Evolutionary conservation across 2,797 vertebrate genomes (phyloP).

Genomic region (Macroramphosus scolopax): DNA sequence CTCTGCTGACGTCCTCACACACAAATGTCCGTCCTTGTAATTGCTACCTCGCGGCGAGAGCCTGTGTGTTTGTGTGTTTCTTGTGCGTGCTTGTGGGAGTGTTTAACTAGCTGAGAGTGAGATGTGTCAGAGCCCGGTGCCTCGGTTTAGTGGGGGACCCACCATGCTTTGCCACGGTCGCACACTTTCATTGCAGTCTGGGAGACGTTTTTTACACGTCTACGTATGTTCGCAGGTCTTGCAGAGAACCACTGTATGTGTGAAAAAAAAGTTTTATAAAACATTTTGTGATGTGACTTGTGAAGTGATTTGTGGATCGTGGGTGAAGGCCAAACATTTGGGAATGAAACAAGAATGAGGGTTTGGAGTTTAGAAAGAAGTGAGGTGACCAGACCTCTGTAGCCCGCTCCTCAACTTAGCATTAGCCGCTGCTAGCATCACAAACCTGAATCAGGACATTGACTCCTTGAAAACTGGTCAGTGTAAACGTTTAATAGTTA

Average conservation of each 20-base stretch:
- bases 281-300: not conserved
- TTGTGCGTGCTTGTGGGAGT: slow-evolving; percentile 12
- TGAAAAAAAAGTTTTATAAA: not conserved
- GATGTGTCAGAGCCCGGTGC: slow-evolving; percentile 37
- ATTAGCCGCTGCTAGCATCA: not conserved
- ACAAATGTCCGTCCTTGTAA: slow-evolving; percentile 48
- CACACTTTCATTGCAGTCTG: slow-evolving; percentile 1
- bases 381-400: not conserved
- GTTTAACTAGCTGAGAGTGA: slow-evolving; percentile 51
- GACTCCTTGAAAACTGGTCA: too few relatives aligned
- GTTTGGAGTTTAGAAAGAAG: not conserved
- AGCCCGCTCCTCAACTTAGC: not conserved
- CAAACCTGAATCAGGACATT: too few relatives aligned
- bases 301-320: too few relatives aligned
- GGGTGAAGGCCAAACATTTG: not conserved
- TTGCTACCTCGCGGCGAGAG: slow-evolving; percentile 39
- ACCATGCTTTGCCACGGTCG: not conserved
- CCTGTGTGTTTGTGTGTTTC: slow-evolving; percentile 38
- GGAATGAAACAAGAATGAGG: not conserved
- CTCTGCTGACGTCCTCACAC: slow-evolving; percentile 30
- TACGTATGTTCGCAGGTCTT: not conserved
- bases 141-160: slow-evolving; percentile 10
- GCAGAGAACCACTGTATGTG: not conserved
- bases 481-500: too few relatives aligned
- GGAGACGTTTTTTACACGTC: not conserved